Base-by-base conservation (phyloP, 2,888 invertebrate genomes). In the Gastrophysa polygoni region DNA sequence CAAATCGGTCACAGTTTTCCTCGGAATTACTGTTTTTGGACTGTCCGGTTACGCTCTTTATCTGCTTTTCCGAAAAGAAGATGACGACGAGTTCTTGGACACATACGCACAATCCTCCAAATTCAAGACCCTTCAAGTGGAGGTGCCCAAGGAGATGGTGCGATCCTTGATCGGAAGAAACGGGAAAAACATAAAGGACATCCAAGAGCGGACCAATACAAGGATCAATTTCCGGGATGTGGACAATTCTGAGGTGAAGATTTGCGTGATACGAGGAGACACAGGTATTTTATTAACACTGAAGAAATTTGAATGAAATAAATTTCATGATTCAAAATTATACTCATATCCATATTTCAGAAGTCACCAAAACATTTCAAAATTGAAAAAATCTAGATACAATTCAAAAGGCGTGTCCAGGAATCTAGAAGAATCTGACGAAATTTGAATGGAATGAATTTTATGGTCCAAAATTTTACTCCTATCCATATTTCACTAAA, bases 191-290 rank as follows among this genome's bases (percentile, higher is more conserved):
- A 87, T 95, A 51, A 91, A 90, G 78, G 84, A 87, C 60, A 87
- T 96, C 64, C 90, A 95, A 78, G 85, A 86, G 57, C 87, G 86
- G 70, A 89, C 92, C 0, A 87, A 88, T 34, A 91, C 95, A 0
- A 80, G 79, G 56, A 85, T 90, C 43, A 72, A 70, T 66, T 82
- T 81, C 64, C 81, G 83, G 47, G 87, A 88, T 64, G 86, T 86
- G 46, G 85, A 85, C 34, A 87, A 87, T 34, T 83, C 83, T 43
- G 83, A 83, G 0, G 80, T 85, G 18, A 83, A 90, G 68, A 83
- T 88, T 7, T 92, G 93, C 74, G 81, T 88, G 10, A 90, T 96
- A 64, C 83, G 85, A 56, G 96, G 96, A 0, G 82, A 84, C 38
- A 11, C 14, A 38, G 38, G 38, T 38, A 38, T 24, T 24, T n/a